phyloP scores from a whole-genome alignment of 2,888 invertebrate genomes.

The Tryphoninae sp. region DNA sequence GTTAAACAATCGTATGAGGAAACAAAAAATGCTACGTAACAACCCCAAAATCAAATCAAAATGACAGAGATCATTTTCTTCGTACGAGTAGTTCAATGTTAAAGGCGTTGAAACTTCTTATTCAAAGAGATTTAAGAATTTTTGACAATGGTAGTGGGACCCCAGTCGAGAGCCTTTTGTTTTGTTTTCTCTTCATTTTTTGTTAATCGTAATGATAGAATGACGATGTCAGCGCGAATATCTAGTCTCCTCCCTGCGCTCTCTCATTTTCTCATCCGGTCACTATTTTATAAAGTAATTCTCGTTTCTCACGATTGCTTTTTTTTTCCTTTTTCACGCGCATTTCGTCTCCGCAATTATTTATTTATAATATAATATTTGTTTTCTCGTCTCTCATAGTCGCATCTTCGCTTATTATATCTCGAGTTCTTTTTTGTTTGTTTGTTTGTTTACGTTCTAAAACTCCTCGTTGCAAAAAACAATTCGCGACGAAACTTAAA shows the following conservation, averaged over 20 bases:
- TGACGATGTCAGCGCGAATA: constrained; percentile 36
- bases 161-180: constrained; percentile 55
- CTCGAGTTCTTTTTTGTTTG: not conserved
- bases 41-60: not conserved
- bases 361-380: not conserved
- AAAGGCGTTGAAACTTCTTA: constrained; percentile 15
- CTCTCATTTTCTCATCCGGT: constrained; percentile 13
- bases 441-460: not conserved
- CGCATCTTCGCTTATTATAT: constrained; percentile 6
- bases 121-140: constrained; percentile 13
- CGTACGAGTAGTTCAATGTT: constrained; percentile 17
- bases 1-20: constrained; percentile 31
- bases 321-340: not conserved
- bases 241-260: constrained; percentile 1
- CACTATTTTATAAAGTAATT: constrained; percentile 10
- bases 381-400: not conserved
- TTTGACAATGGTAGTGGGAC: constrained; percentile 57
- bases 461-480: constrained; percentile 1
- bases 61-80: constrained; percentile 29
- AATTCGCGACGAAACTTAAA: constrained; percentile 9
- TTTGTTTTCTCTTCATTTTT: constrained; percentile 11
- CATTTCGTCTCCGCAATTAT: constrained; percentile 4
- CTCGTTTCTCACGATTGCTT: constrained; percentile 15
- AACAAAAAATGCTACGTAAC: not conserved
- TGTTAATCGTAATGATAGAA: constrained; percentile 4